Conservation (phyloP, 1,140 invertebrate species). For the Ceratosolen solmsi region DNA sequence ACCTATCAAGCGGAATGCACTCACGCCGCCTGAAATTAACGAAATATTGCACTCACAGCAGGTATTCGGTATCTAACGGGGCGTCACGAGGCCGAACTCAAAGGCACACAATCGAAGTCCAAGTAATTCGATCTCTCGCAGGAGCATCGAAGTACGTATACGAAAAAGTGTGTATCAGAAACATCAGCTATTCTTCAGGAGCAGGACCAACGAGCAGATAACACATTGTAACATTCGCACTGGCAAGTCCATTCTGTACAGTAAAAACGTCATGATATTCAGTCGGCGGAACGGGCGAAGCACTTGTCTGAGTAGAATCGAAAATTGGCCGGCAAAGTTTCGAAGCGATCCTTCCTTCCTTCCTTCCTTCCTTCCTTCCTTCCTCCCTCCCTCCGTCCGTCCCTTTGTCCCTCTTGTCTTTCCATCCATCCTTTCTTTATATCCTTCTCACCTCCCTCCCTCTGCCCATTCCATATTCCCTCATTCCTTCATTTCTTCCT, state of each 20-base stretch:
- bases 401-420: too few relatives aligned
- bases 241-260: background rate
- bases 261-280: background rate
- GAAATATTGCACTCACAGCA: too few relatives aligned
- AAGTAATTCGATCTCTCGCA: background rate
- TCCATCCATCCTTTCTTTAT: too few relatives aligned
- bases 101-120: background rate
- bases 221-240: background rate
- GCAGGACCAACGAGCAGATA: background rate
- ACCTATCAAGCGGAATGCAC: too few relatives aligned
- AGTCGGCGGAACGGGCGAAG: background rate
- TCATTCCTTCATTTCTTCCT: too few relatives aligned
- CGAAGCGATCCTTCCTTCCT: background rate
- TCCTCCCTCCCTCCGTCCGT: too few relatives aligned
- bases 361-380: background rate
- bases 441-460: too few relatives aligned
- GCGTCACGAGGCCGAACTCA: background rate
- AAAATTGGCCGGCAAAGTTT: background rate
- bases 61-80: background rate
- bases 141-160: too few relatives aligned
- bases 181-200: constrained; percentile 10
- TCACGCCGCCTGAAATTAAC: background rate
- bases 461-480: too few relatives aligned
- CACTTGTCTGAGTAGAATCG: too few relatives aligned
- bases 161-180: too few relatives aligned